phyloP scores from a whole-genome alignment of 2,113 vertebrate genomes.

The Thinocorus orbignyianus region DNA sequence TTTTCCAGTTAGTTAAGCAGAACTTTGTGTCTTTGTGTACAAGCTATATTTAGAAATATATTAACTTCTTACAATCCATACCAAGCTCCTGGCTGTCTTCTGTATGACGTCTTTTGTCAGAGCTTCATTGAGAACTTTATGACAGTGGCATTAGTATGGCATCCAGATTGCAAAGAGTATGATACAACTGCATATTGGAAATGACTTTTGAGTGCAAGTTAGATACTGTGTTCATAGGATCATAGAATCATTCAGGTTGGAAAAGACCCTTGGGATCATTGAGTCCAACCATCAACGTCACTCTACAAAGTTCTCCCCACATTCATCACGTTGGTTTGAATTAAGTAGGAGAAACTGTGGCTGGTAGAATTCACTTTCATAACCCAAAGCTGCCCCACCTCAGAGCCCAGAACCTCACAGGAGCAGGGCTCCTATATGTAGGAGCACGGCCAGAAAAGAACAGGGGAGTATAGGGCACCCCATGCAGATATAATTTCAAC shows the following conservation, averaged over 20 bases:
- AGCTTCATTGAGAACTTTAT: not conserved
- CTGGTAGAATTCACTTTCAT: not conserved
- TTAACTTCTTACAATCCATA: not conserved
- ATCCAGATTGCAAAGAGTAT: not conserved
- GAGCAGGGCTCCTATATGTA: not conserved
- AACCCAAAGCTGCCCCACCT: not conserved
- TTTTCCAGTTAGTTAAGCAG: not conserved
- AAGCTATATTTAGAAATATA: not conserved
- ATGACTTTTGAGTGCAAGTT: not conserved
- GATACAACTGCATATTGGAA: not conserved
- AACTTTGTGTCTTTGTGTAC: not conserved
- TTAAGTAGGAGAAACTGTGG: not conserved
- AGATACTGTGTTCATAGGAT: too few species aligned
- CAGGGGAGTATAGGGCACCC: not conserved
- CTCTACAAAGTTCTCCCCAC: too few species aligned
- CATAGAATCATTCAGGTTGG: too few species aligned
- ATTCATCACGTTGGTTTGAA: fast-evolving
- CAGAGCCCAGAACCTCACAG: not conserved
- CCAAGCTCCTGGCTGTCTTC: not conserved
- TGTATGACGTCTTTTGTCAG: not conserved
- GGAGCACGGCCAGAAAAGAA: not conserved
- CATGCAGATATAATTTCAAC: not conserved
- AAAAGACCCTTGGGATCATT: too few species aligned
- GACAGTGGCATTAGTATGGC: not conserved
- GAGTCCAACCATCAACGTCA: too few species aligned